Evolutionary conservation across 2,113 vertebrate species (phyloP).

Genomic region (Leucosticte australis): DNA sequence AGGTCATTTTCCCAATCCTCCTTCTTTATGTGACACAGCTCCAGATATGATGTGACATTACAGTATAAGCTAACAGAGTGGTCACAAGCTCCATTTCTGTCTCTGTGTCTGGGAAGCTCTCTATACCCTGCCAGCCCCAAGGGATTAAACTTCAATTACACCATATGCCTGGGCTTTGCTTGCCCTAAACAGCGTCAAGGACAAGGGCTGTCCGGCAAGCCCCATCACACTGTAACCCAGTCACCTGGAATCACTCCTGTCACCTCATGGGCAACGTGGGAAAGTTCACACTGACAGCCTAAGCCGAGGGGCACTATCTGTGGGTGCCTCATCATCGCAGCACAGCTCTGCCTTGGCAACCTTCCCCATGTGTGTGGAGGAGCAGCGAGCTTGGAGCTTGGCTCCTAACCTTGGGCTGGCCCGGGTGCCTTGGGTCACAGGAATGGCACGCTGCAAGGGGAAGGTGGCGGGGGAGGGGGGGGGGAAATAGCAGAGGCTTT

Average conservation of each 20-base stretch:
- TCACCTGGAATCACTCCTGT: slow-evolving; percentile 26
- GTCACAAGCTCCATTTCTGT: background rate
- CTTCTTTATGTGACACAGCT: background rate
- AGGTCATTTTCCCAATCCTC: background rate
- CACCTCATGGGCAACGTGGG: background rate
- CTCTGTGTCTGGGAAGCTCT: background rate
- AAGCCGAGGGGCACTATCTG: background rate
- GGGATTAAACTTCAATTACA: background rate
- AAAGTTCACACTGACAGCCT: background rate
- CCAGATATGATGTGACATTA: background rate
- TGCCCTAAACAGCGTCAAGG: background rate
- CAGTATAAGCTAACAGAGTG: background rate
- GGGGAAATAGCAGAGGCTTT: slow-evolving; percentile 12
- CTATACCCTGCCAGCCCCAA: background rate
- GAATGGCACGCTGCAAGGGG: slow-evolving; percentile 55
- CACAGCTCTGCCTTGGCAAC: background rate
- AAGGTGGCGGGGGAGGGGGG: background rate
- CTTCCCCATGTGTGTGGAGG: background rate
- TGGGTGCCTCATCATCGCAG: background rate
- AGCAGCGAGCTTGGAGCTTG: slow-evolving; percentile 37
- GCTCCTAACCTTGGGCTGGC: slow-evolving; percentile 54
- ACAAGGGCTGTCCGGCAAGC: background rate
- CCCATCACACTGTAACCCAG: background rate
- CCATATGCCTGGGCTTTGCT: background rate
- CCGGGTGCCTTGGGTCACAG: slow-evolving; percentile 59